A percentile compares a stretch with the other conserved stretches of the same genome.
phyloP scores from a whole-genome alignment of 2,888 invertebrate genomes.

The Dryocosmus kuriphilus region DNA sequence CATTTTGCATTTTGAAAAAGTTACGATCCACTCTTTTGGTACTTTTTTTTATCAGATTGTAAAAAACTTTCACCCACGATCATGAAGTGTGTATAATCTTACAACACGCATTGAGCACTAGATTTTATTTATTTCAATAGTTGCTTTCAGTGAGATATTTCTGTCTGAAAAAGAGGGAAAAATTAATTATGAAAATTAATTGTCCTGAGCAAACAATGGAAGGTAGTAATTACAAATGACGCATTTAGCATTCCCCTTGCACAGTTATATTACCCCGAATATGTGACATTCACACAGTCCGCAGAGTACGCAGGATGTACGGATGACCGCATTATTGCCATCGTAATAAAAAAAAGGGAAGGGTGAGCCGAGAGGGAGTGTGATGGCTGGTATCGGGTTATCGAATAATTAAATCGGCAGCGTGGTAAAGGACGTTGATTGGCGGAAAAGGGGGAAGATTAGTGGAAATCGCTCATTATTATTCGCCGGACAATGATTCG shows the following conservation, averaged over 20 bases:
- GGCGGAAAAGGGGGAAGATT: constrained; percentile 56
- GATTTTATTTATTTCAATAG: not conserved
- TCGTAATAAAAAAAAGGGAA: constrained; percentile 26
- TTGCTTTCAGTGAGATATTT: not conserved
- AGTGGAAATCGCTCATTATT: constrained; percentile 71
- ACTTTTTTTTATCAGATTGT: constrained; percentile 17
- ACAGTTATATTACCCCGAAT: constrained; percentile 34
- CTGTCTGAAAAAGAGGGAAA: not conserved
- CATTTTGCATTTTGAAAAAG: constrained; percentile 19
- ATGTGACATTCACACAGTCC: constrained; percentile 36
- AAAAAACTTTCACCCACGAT: not conserved
- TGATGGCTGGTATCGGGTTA: constrained; percentile 61
- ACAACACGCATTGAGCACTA: not conserved
- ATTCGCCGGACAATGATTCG: constrained; percentile 75
- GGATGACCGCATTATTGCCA: constrained; percentile 38
- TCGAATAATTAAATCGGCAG: constrained; percentile 78
- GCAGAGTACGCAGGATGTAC: constrained; percentile 27
- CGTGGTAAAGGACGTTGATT: constrained; percentile 68
- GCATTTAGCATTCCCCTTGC: constrained; percentile 35
- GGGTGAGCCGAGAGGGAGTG: constrained; percentile 23
- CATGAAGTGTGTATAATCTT: not conserved
- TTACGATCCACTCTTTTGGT: constrained; percentile 3
- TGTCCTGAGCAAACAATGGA: constrained; percentile 25
- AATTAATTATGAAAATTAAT: constrained; percentile 34
- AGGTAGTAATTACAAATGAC: constrained; percentile 35